Evolutionary conservation across 2,113 vertebrate genomes (phyloP).

Genomic region (Chloropsis cyanopogon): DNA sequence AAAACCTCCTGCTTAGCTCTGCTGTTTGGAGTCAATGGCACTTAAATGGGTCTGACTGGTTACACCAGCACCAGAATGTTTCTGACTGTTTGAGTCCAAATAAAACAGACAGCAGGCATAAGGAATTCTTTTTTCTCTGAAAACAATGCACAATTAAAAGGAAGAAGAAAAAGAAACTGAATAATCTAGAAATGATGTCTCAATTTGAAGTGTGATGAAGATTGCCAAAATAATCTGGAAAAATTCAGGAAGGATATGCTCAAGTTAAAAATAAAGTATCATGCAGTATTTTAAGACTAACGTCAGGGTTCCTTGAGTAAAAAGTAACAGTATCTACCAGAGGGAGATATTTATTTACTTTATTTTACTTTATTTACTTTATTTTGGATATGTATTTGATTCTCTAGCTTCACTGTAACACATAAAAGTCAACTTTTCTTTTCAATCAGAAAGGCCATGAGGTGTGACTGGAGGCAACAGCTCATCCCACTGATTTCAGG

Average conservation of each 20-base stretch:
- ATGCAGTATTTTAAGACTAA: neutral
- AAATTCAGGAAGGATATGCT: neutral
- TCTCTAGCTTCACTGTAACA: neutral
- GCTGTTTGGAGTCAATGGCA: neutral
- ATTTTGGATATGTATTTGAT: neutral
- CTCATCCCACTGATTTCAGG: neutral
- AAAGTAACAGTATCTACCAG: neutral
- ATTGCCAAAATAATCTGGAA: neutral
- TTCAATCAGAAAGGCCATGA: fast-evolving
- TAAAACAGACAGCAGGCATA: neutral
- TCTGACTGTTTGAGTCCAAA: neutral
- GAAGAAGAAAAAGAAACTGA: neutral
- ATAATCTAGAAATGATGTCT: neutral
- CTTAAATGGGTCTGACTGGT: neutral
- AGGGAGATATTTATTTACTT: no score
- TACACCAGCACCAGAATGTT: neutral
- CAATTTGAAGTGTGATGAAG: neutral
- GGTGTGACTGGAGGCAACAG: neutral
- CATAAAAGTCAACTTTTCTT: neutral
- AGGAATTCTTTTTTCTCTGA: neutral
- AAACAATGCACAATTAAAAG: neutral
- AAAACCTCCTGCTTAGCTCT: neutral
- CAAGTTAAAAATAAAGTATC: neutral
- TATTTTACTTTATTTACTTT: neutral
- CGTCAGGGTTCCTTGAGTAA: neutral